Evolutionary conservation across 2,797 vertebrate species (phyloP), one percentile per base, ranked within the genome.

Genomic region (Triplophysa yarkandensis): DNA sequence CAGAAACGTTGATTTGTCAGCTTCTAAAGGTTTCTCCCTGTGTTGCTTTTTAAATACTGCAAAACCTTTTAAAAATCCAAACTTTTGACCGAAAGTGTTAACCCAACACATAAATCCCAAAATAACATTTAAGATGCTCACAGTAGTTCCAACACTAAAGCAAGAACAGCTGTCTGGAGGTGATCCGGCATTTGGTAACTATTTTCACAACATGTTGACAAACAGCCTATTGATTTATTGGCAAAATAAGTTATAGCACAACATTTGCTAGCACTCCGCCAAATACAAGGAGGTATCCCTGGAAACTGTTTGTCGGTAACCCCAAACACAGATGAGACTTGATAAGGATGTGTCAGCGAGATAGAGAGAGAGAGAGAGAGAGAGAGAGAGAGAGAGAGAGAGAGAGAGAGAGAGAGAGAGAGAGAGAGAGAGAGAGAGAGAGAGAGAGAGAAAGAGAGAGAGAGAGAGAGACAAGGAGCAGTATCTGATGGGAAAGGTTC

Each of bases 401-500:
- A 44, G 41, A 44, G 41, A 44, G 41, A 17, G 41, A 19, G 19
- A 64, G 23, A 44, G 23, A 41, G 19, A 48, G 61, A 64, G 60
- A 60, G 57, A 13, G 30, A 60, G 55, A 34, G 28, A 32, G 55
- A 39, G 60, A 43, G 23, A 17, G 41, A 44, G 61, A 19, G 6
- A 25, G 36, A 30, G 41, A 67, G 11, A 50, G 46, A 67, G 28
- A 34, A 13, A 34, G 27, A 67, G 67, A 57, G 16, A 68, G 66
- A 21, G 23, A 4, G 52, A 28, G 50, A 43, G 66, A 14, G 66
- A 2, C 10, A 2, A 36, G 57, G 67, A 48, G 54, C 68, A 32
- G 28, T 25, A 52, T 58, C 52, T 71, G 57, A 43, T 72, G 68
- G 68, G 76, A 76, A 80, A 65, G 61, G 48, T 68, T 78, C 71